Conservation (phyloP, 2,113 vertebrate genomes). For the Delphinapterus leucas region DNA sequence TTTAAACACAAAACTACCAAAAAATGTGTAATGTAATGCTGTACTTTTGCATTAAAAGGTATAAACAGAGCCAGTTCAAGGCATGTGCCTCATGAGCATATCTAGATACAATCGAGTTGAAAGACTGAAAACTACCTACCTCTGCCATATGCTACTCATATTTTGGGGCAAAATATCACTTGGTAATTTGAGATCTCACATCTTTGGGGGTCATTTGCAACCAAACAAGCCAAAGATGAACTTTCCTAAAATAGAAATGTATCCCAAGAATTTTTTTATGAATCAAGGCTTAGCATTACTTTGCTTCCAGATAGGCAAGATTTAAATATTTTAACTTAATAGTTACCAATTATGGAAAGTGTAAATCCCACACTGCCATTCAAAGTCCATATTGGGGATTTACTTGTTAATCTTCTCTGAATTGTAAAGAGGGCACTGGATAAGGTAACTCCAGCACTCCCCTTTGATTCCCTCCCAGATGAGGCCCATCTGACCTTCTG, state of each 20-base stretch:
- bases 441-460: neutral
- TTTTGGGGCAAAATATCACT: neutral
- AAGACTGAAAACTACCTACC: neutral
- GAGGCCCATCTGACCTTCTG: neutral
- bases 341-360: constrained; percentile 27
- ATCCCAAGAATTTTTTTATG: constrained; percentile 53
- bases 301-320: constrained; percentile 9
- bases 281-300: constrained; percentile 19
- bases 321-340: constrained; percentile 55
- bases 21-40: neutral
- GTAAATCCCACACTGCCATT: neutral
- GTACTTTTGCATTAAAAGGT: neutral
- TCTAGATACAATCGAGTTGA: neutral
- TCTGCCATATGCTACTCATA: neutral
- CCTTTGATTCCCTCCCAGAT: neutral
- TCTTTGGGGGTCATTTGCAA: neutral
- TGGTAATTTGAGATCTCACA: neutral
- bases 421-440: neutral
- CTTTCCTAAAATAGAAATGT: constrained; percentile 52
- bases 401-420: neutral
- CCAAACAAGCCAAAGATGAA: constrained; percentile 21
- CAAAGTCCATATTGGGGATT: neutral
- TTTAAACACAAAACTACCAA: neutral
- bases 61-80: constrained; percentile 6
- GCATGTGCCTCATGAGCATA: neutral